Evolutionary conservation across 2,797 vertebrate species (phyloP), one percentile per base, ranked within the genome.

Genomic region (Strix occidentalis): DNA sequence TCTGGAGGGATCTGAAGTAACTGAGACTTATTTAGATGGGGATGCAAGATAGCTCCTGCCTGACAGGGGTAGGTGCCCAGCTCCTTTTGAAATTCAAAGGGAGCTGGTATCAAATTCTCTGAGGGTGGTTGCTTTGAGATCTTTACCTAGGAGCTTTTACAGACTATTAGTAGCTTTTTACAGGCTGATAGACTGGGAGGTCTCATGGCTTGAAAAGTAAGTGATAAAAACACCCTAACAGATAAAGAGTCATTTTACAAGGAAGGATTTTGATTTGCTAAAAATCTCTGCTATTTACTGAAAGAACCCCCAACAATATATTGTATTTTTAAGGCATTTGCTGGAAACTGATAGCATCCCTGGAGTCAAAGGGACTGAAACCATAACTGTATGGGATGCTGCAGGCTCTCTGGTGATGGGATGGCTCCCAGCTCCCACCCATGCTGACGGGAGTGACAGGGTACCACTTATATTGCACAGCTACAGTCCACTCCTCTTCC

Each of bases 151-250:
- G 37, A 91, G 85, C 87, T 93, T 95, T 96, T 93, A 95, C 92
- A 89, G 92, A 93, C 90, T 90, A 93, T 96, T 96, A 95, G 95
- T 54, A 86, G 91, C 88, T 94, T 96, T 96, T 94, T 91, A 93
- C 91, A 87, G 94, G 76, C 33, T 90, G 77, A 94, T 84, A 92
- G 93, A 80, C 89, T 71, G 79, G 76, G 87, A 95, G 82, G 93
- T 93, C 87, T 88, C 33, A 19, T 4, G n/a, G 53, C 61, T 84
- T 84, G 94, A 85, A 96, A 96, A 96, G 87, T 75, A 87, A 84
- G 82, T 79, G 86, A 93, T 87, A 60, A 94, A 89, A 72, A 1
- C 0, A 37, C 75, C 70, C 71, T 95, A 85, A 92, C 90, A 79
- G 75, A 81, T 66, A 29, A 75, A 60, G 88, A 58, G 63, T 88